Conservation (phyloP, 2,113 vertebrate genomes). For the Callaeas wilsoni region DNA sequence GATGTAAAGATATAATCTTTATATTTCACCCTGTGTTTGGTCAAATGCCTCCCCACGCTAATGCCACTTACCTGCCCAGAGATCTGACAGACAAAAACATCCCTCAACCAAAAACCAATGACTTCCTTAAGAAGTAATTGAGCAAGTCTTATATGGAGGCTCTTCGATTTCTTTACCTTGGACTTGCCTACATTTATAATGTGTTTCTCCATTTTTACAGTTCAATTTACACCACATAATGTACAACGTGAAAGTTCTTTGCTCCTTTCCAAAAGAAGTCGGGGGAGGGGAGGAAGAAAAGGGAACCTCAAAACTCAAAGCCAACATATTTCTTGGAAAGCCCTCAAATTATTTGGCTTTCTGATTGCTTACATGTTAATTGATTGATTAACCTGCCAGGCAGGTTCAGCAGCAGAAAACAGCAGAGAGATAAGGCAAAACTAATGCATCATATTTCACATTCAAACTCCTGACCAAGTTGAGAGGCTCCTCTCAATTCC, state of each 20-base stretch:
- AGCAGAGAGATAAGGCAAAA: neutral
- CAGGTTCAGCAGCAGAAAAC: neutral
- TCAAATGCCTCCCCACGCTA: neutral
- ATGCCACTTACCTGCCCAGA: neutral
- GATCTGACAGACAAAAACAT: neutral
- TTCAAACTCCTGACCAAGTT: neutral
- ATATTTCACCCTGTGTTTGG: neutral
- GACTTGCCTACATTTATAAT: neutral
- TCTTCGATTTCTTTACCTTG: neutral
- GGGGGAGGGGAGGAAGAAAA: neutral
- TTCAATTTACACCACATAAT: neutral
- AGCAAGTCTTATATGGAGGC: neutral
- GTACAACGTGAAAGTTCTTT: neutral
- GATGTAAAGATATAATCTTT: neutral
- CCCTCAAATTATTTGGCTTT: neutral
- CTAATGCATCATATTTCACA: fast-evolving
- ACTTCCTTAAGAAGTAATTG: neutral
- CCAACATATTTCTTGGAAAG: neutral
- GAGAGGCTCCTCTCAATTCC: neutral
- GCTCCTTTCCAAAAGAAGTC: neutral
- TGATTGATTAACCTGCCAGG: neutral
- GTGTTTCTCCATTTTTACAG: neutral
- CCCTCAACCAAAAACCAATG: neutral
- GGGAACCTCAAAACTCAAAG: neutral
- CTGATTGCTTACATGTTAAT: neutral